These are phyloP conservation scores for Burhinus oedicnemus DNA, from an alignment of 2,113 vertebrate genomes.

Conservation along the genomic window DNA sequence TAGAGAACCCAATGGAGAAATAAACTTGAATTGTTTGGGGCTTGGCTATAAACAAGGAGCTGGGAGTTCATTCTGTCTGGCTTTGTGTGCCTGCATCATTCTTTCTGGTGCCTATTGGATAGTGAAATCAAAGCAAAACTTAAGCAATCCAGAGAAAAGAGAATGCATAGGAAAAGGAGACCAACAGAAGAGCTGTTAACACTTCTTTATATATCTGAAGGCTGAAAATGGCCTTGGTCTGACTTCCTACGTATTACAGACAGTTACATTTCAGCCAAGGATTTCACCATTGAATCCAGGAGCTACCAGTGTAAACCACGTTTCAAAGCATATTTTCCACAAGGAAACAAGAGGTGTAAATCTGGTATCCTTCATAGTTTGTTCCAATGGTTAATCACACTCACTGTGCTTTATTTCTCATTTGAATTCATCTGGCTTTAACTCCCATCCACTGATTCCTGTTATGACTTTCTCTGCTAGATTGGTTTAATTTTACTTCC, in stretches of 20 bases:
- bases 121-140: conserved; percentile 11
- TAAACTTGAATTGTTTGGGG: conserved; percentile 13
- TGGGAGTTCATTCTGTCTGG: background rate
- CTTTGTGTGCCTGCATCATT: background rate
- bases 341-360: conserved; percentile 24
- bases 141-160: background rate
- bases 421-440: conserved; percentile 39
- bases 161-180: background rate
- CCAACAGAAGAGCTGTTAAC: background rate
- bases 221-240: background rate
- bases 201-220: background rate
- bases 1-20: background rate
- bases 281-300: background rate
- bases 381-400: conserved; percentile 36
- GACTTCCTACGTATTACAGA: background rate
- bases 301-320: background rate
- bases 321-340: conserved; percentile 15
- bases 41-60: background rate
- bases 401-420: conserved; percentile 27
- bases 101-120: background rate
- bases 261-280: background rate
- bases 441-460: conserved; percentile 24
- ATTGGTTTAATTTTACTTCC: conserved; percentile 56
- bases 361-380: conserved; percentile 12
- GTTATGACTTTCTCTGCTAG: conserved; percentile 43